Evolutionary conservation across 2,888 invertebrate species (phyloP).

Genomic region (Oscheius sp.): DNA sequence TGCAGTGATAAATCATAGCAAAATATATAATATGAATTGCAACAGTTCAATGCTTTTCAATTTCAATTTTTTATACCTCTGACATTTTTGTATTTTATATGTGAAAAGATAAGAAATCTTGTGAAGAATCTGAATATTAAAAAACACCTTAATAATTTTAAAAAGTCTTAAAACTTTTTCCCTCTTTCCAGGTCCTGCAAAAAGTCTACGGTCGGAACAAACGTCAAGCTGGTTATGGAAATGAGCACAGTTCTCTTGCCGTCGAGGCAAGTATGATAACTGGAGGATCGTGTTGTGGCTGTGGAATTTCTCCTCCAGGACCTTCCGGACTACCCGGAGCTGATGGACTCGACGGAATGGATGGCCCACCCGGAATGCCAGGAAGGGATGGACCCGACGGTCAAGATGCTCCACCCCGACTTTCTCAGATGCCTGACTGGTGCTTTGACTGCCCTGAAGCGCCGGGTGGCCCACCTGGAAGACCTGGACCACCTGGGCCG

Average conservation of each 20-base stretch:
- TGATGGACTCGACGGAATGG: conserved; percentile 31
- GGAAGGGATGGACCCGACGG: conserved; percentile 60
- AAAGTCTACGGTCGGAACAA: conserved; percentile 6
- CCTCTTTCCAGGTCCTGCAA: conserved; percentile 6
- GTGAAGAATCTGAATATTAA: too few relatives aligned
- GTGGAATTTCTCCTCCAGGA: conserved; percentile 30
- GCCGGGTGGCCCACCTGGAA: conserved; percentile 57
- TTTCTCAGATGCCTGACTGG: conserved; percentile 39
- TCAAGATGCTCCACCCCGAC: conserved; percentile 29
- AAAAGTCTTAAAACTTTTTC: too few relatives aligned
- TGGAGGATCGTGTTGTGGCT: conserved; percentile 33
- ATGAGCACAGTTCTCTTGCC: conserved; percentile 24
- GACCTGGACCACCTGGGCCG: conserved; percentile 50
- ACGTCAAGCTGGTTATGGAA: conserved; percentile 49
- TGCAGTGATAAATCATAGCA: too few relatives aligned
- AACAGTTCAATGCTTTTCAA: too few relatives aligned
- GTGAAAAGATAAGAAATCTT: too few relatives aligned
- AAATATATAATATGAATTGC: too few relatives aligned
- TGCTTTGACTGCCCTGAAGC: conserved; percentile 62
- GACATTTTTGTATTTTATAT: too few relatives aligned
- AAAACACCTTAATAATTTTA: too few relatives aligned
- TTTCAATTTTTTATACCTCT: too few relatives aligned
- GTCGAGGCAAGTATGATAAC: conserved; percentile 17
- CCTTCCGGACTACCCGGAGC: conserved; percentile 35
- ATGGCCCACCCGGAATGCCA: conserved; percentile 53